These are phyloP conservation scores for Istiophorus platypterus DNA, from an alignment of 2,113 vertebrate genomes.

Conservation along the genomic window DNA sequence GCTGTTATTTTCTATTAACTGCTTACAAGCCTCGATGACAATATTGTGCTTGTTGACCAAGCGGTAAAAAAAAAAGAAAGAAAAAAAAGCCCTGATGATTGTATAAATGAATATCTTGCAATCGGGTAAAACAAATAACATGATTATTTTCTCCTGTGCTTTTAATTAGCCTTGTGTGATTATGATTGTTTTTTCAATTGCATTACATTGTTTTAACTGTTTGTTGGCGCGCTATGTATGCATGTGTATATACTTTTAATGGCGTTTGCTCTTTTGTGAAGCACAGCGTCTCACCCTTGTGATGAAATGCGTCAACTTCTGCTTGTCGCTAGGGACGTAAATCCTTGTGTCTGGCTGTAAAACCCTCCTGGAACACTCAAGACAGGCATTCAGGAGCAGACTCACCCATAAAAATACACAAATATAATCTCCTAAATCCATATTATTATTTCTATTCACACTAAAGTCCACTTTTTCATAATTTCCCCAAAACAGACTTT, in stretches of 20 bases:
- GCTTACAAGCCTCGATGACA: not conserved
- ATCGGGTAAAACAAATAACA: no score
- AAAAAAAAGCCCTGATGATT: no score
- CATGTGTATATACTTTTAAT: not conserved
- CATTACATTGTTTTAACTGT: not conserved
- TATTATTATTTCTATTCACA: not conserved
- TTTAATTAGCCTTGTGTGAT: not conserved
- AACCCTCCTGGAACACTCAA: not conserved
- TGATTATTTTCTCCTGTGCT: not conserved
- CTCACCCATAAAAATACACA: not conserved
- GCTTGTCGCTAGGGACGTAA: not conserved
- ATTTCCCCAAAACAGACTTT: not conserved
- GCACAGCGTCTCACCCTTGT: not conserved
- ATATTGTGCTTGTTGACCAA: not conserved
- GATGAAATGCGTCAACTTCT: conserved; percentile 13
- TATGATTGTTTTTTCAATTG: not conserved
- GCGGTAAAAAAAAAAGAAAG: no score
- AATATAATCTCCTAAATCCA: not conserved
- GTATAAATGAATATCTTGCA: no score
- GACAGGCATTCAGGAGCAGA: not conserved
- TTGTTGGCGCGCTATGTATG: not conserved
- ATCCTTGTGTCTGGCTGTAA: not conserved
- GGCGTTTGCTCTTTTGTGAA: not conserved
- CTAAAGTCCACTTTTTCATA: not conserved
- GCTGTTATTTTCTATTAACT: not conserved